A percentile compares a stretch with the other conserved stretches of the same genome.
Evolutionary conservation across 2,888 invertebrate species (phyloP).

Genomic region (Andrena chrysosceles): DNA sequence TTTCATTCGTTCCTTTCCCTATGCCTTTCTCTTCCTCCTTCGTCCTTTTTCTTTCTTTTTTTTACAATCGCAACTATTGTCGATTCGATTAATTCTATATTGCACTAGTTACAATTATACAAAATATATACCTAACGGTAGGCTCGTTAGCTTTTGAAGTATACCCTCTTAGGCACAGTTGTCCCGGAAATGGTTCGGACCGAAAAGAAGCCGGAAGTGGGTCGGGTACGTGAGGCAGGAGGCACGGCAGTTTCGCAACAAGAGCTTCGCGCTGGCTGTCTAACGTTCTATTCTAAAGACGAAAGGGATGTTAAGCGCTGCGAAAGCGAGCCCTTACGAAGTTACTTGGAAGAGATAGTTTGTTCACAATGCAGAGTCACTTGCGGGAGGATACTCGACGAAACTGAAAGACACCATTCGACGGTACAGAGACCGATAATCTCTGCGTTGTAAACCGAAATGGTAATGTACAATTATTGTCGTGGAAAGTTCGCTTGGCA

Average conservation of each 20-base stretch:
- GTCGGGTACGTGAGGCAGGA: slow-evolving; percentile 70
- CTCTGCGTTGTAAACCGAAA: neutral
- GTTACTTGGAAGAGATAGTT: slow-evolving; percentile 66
- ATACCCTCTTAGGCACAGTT: slow-evolving; percentile 64
- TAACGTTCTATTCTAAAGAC: slow-evolving; percentile 61
- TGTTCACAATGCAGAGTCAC: slow-evolving; percentile 68
- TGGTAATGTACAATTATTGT: slow-evolving; percentile 54
- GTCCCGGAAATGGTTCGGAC: slow-evolving; percentile 55
- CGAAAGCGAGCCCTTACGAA: slow-evolving; percentile 63
- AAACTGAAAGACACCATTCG: slow-evolving; percentile 23
- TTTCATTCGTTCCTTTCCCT: neutral
- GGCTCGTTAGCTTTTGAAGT: slow-evolving; percentile 63
- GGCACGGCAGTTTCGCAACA: slow-evolving; percentile 71
- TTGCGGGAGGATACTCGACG: neutral
- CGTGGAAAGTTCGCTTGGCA: slow-evolving; percentile 26
- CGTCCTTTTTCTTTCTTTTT: neutral
- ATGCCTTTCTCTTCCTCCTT: neutral
- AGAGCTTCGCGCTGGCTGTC: slow-evolving; percentile 55
- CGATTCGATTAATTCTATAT: slow-evolving; percentile 64
- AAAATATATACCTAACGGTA: slow-evolving; percentile 70
- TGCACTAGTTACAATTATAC: slow-evolving; percentile 70
- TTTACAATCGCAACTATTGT: slow-evolving; percentile 63
- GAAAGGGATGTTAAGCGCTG: slow-evolving; percentile 67
- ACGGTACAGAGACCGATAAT: neutral
- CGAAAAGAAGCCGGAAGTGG: slow-evolving; percentile 54